Evolutionary conservation across 2,113 vertebrate genomes (phyloP).

Genomic region (Barbus barbus): DNA sequence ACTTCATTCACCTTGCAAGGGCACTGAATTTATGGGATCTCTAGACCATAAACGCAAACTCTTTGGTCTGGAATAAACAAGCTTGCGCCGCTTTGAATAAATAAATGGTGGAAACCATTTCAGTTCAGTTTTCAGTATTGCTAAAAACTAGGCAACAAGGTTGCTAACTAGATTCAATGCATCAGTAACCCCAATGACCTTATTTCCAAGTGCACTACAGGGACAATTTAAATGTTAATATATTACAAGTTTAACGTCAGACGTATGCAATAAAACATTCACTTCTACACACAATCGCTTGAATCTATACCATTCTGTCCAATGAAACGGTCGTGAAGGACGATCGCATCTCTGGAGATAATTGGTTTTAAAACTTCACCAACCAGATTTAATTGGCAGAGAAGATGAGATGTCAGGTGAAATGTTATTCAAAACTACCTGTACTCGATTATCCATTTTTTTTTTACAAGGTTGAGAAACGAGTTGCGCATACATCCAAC

Average conservation of each 20-base stretch:
- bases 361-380: neutral
- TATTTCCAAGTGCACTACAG: neutral
- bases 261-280: neutral
- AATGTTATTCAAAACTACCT: neutral
- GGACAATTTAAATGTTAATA: neutral
- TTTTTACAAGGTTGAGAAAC: too few species aligned
- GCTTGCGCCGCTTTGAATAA: constrained; percentile 33
- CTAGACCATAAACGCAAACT: constrained; percentile 44
- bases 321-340: neutral
- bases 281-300: neutral
- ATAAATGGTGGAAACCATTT: constrained; percentile 40
- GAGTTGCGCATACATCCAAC: too few species aligned
- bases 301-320: neutral
- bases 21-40: constrained; percentile 38
- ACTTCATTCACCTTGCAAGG: constrained; percentile 43
- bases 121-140: neutral
- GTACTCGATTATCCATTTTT: neutral
- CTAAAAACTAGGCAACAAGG: constrained; percentile 33
- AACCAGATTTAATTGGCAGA: neutral
- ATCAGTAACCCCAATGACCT: neutral
- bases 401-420: neutral
- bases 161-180: constrained; percentile 29
- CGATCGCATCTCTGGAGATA: neutral
- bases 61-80: constrained; percentile 43
- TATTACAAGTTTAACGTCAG: neutral